Evolutionary conservation across 2,888 invertebrate genomes (phyloP).

Genomic region (Patella pellucida): DNA sequence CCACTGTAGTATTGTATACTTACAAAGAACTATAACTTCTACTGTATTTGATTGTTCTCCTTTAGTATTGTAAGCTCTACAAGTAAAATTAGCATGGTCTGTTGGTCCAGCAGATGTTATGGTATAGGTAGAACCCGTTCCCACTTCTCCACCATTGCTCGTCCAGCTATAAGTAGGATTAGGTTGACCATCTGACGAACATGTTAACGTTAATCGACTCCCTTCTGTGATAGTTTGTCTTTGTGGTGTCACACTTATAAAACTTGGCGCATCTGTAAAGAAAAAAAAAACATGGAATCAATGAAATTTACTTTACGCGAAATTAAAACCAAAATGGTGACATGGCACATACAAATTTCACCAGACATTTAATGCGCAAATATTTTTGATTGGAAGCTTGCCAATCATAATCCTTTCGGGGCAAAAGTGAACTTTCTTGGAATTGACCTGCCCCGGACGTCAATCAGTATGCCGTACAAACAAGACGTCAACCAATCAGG

Average conservation of each 20-base stretch:
- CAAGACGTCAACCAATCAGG: too few species aligned
- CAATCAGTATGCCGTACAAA: too few species aligned
- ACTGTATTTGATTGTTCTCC: background rate
- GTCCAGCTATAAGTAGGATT: constrained; percentile 13
- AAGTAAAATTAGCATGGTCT: constrained; percentile 9
- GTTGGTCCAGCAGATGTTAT: background rate
- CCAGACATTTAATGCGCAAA: too few species aligned
- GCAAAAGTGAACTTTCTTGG: too few species aligned
- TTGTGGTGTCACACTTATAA: background rate
- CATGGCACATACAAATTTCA: too few species aligned
- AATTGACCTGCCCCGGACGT: too few species aligned
- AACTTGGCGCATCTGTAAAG: background rate
- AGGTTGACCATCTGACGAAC: constrained; percentile 13
- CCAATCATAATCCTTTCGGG: too few species aligned
- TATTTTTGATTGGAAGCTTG: too few species aligned
- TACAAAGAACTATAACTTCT: constrained; percentile 12
- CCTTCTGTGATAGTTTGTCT: constrained; percentile 2
- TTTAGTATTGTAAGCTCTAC: constrained; percentile 1
- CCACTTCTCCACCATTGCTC: background rate
- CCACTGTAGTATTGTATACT: background rate
- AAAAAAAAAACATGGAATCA: too few species aligned
- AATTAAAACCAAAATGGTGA: too few species aligned
- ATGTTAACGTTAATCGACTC: constrained; percentile 3
- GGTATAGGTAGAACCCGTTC: background rate
- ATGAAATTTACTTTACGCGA: too few species aligned